Evolutionary conservation across 2,888 invertebrate species (phyloP).

Genomic region (Bimastos eiseni): DNA sequence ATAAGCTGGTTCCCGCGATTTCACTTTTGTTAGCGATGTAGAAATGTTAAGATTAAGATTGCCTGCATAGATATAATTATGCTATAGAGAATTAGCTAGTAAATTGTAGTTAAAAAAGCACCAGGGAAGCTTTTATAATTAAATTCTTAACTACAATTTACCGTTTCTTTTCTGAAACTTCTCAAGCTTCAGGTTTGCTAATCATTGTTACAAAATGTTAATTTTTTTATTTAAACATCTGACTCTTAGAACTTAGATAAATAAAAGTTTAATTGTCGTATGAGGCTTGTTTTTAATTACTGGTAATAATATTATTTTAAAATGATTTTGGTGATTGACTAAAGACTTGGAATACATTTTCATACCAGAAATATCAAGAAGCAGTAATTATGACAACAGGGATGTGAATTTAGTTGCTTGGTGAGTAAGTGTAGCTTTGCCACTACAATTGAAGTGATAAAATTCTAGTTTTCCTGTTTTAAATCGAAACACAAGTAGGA

Average conservation of each 20-base stretch:
- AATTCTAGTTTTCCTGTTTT: not conserved
- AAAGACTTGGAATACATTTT: not conserved
- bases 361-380: not conserved
- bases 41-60: too few relatives aligned
- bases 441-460: not conserved
- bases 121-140: not conserved
- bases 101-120: not conserved
- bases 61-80: not conserved
- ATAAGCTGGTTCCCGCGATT: too few relatives aligned
- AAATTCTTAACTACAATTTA: not conserved
- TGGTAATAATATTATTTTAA: not conserved
- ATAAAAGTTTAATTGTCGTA: not conserved
- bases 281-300: not conserved
- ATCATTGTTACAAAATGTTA: not conserved
- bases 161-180: not conserved
- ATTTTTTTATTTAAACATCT: not conserved
- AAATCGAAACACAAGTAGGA: not conserved
- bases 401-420: not conserved
- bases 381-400: not conserved
- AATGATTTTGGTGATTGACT: not conserved
- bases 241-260: not conserved
- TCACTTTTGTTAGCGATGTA: too few relatives aligned
- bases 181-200: not conserved
- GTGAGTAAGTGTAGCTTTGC: not conserved
- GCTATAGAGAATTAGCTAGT: not conserved